Percentiles rank a stretch among this genome's conserved stretches.
Conservation (phyloP, 2,797 vertebrate genomes). For the Sebastes matsubarae region DNA sequence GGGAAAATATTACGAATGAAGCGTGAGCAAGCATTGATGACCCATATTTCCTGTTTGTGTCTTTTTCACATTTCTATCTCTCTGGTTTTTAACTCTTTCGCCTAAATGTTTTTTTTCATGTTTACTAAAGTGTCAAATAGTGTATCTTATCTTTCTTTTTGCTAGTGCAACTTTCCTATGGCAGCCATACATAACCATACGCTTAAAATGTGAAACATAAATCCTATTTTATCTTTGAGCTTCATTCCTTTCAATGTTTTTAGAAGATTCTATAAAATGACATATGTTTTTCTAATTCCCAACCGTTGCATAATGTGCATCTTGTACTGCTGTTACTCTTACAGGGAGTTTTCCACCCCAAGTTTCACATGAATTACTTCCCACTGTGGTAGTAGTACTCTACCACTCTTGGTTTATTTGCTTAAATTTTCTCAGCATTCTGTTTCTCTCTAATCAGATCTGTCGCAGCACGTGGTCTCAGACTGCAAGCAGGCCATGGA, state of each 20-base stretch:
- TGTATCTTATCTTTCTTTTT: neutral
- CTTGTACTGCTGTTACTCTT: neutral
- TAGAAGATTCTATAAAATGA: neutral
- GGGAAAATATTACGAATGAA: conserved; percentile 14
- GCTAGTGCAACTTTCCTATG: neutral
- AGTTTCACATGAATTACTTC: neutral
- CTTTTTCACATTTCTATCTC: neutral
- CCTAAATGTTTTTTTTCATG: neutral
- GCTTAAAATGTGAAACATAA: neutral
- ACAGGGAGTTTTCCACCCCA: neutral
- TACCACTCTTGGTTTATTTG: neutral
- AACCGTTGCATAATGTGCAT: neutral
- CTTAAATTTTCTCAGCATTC: neutral
- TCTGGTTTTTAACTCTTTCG: neutral
- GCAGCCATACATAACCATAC: neutral
- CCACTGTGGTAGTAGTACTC: neutral
- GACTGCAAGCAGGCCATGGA: conserved; percentile 92
- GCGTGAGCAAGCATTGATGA: conserved; percentile 17
- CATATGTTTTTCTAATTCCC: neutral
- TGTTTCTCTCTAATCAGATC: conserved; percentile 78
- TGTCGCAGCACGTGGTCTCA: conserved; percentile 93
- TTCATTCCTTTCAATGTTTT: neutral
- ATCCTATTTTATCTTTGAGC: neutral
- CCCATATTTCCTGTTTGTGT: conserved; percentile 45
- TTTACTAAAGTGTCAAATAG: neutral